Conservation (phyloP, 2,113 vertebrate species). For the Crotalus horridus region DNA sequence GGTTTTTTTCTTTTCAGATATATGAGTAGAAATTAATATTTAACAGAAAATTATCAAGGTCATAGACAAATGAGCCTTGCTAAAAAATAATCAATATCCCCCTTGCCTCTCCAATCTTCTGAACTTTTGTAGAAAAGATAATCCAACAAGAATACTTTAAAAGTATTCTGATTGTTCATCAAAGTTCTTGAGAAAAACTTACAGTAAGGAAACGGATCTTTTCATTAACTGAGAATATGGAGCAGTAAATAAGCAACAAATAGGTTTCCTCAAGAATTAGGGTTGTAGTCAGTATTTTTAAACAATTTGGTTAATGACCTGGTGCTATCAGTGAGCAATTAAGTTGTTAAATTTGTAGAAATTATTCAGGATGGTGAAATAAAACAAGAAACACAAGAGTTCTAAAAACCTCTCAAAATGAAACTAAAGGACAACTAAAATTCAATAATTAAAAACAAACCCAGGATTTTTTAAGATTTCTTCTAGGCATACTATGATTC, state of each 20-base stretch:
- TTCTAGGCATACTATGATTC: background rate
- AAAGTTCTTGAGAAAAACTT: background rate
- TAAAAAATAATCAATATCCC: background rate
- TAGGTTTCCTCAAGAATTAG: background rate
- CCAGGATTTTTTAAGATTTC: background rate
- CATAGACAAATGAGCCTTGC: background rate
- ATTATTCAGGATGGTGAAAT: background rate
- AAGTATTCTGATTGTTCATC: background rate
- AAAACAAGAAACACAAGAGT: background rate
- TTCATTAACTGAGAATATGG: background rate
- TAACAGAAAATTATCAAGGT: background rate
- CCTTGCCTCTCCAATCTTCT: background rate
- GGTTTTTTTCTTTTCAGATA: background rate
- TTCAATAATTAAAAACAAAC: background rate
- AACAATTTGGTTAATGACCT: background rate
- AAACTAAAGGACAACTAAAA: background rate
- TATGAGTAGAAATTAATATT: background rate
- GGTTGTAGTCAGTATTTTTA: background rate
- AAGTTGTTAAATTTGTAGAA: background rate
- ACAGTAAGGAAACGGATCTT: background rate
- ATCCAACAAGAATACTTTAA: background rate
- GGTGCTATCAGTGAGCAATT: background rate
- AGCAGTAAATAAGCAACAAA: background rate
- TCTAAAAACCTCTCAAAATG: background rate
- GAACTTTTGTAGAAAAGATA: background rate